Evolutionary conservation across 2,888 invertebrate genomes (phyloP).

Genomic region (Calameuta filiformis): DNA sequence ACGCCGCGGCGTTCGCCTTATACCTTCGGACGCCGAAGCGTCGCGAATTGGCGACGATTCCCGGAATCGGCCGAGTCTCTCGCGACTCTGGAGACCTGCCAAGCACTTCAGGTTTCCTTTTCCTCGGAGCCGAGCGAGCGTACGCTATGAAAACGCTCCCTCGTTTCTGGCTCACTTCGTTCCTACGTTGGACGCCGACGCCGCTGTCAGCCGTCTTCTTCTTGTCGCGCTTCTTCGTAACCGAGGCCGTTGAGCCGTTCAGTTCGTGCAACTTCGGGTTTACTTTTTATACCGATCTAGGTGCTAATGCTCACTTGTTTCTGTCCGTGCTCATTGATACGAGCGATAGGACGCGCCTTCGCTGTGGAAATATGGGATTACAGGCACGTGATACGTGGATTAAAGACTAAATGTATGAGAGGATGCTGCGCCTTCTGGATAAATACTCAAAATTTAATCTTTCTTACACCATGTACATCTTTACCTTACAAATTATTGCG

Average conservation of each 20-base stretch:
- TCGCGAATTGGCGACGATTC: conserved; percentile 21
- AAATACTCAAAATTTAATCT: not conserved
- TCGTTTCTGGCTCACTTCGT: not conserved
- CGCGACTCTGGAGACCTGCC: conserved; percentile 34
- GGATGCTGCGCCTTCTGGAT: not conserved
- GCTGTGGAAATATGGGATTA: not conserved
- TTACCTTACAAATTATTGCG: not conserved
- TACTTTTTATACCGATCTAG: not conserved
- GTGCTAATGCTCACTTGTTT: not conserved
- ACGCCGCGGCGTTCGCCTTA: conserved; percentile 7
- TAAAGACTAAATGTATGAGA: not conserved
- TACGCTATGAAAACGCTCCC: not conserved
- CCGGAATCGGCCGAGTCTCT: conserved; percentile 28
- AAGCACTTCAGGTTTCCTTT: conserved; percentile 41
- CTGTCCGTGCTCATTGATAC: not conserved
- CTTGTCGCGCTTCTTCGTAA: not conserved
- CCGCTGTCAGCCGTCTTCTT: not conserved
- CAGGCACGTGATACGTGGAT: too few relatives aligned
- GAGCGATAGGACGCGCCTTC: not conserved
- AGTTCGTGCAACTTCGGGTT: not conserved
- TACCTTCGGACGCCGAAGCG: conserved; percentile 34
- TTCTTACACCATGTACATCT: not conserved
- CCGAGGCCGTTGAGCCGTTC: conserved; percentile 41
- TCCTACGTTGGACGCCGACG: not conserved
- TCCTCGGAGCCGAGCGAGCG: not conserved